Evolutionary conservation across 2,113 vertebrate species (phyloP), one percentile per base, ranked within the genome.

Genomic region (Microcebus murinus): DNA sequence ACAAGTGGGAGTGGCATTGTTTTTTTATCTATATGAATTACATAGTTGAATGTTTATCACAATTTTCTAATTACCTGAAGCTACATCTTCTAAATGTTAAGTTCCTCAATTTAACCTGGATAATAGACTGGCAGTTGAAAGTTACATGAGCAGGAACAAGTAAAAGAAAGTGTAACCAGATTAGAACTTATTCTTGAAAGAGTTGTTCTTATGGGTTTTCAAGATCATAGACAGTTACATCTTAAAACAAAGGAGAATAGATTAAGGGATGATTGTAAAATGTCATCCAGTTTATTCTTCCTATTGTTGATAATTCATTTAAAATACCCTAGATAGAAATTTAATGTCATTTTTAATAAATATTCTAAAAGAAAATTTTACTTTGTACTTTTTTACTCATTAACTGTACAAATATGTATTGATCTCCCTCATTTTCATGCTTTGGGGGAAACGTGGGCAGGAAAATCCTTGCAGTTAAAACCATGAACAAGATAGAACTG

Each of bases 61-160:
- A 65, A 7, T 83, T 96, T 94, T 93, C 65, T 96, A 90, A 90
- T 87, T 92, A 87, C 31, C 36, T 70, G 18, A 39, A 90, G 45
- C 4, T 12, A 81, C 20, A 20, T 65, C 13, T 61, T 83, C 27
- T 84, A 93, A 93, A 50, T 36, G 2, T 45, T 39, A 76, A 81
- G 3, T 74, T 84, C 21, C 39, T 76, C 87, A 52, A 68, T 59
- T 83, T 80, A 95, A 76, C 39, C 34, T 80, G 8, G 18, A n/a
- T 87, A 89, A 55, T 50, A 82, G 39, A 34, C 63, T 79, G 57
- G 80, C 48, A 77, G 23, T 67, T 91, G 55, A 94, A 61, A 59
- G 3, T 34, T 74, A 34, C 5, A 31, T 29, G 42, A 83, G 70
- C 27, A 73, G 9, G 23, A 91, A 34, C 8, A 68, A 96, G 94